A percentile compares a stretch with the other conserved stretches of the same genome.
Evolutionary conservation across 2,113 vertebrate genomes (phyloP).

Genomic region (Plotosus lineatus): DNA sequence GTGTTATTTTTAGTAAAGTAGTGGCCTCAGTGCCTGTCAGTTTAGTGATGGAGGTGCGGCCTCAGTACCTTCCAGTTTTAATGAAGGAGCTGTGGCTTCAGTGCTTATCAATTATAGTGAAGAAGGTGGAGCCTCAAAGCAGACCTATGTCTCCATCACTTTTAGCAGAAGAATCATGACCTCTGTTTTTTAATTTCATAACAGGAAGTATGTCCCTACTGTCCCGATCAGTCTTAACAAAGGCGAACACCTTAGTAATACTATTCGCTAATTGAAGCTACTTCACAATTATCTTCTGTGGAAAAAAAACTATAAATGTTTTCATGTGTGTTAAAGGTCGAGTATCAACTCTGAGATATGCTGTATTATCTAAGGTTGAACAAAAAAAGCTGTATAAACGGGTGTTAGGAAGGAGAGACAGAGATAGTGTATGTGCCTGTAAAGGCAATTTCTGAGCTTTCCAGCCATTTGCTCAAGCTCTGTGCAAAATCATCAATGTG

Average conservation of each 20-base stretch:
- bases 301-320: background rate
- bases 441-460: slow-evolving; percentile 14
- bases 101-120: background rate
- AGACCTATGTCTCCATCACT: background rate
- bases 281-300: background rate
- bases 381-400: background rate
- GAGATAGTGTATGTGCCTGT: background rate
- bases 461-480: background rate
- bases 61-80: background rate
- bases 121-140: background rate
- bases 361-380: background rate
- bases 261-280: background rate
- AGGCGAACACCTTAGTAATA: background rate
- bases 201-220: background rate
- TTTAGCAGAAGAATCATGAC: background rate
- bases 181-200: background rate
- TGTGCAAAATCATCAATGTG: background rate
- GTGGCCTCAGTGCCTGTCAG: background rate
- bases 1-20: background rate
- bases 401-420: background rate
- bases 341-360: background rate
- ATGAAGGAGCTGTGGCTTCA: background rate
- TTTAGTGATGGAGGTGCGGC: background rate
- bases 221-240: background rate
- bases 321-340: background rate